Conservation (phyloP, 2,797 vertebrate genomes). For the Darevskia nairensis region DNA sequence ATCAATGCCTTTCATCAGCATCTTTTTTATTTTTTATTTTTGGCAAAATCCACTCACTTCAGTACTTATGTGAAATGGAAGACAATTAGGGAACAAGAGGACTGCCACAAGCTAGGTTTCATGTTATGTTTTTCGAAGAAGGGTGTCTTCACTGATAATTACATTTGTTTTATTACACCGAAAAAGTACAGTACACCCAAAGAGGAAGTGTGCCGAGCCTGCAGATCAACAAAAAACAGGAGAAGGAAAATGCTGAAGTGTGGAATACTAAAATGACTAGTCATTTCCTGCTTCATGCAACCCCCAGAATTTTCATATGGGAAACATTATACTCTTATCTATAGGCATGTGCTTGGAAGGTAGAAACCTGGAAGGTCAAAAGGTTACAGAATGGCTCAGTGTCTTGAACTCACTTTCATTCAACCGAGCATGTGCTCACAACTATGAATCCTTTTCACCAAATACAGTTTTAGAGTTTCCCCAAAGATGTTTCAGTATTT, state of each 20-base stretch:
- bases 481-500: neutral
- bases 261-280: conserved; percentile 10
- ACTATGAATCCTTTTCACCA: neutral
- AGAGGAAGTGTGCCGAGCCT: conserved; percentile 30
- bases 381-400: neutral
- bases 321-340: conserved; percentile 16
- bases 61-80: neutral
- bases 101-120: conserved; percentile 1
- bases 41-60: neutral
- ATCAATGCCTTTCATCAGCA: neutral
- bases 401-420: neutral
- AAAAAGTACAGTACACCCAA: conserved; percentile 11
- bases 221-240: conserved; percentile 9
- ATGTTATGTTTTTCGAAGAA: neutral
- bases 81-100: neutral
- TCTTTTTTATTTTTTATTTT: neutral
- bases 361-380: neutral
- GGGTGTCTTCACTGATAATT: neutral
- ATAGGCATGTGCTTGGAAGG: neutral
- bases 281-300: conserved; percentile 34
- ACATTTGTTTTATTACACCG: conserved; percentile 7
- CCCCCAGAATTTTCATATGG: neutral
- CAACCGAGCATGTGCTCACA: neutral
- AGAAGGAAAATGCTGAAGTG: conserved; percentile 35
- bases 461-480: neutral